A percentile compares a stretch with the other conserved stretches of the same genome.
Conservation (phyloP, 2,888 invertebrate genomes). For the Pandemis cinnamomeana region DNA sequence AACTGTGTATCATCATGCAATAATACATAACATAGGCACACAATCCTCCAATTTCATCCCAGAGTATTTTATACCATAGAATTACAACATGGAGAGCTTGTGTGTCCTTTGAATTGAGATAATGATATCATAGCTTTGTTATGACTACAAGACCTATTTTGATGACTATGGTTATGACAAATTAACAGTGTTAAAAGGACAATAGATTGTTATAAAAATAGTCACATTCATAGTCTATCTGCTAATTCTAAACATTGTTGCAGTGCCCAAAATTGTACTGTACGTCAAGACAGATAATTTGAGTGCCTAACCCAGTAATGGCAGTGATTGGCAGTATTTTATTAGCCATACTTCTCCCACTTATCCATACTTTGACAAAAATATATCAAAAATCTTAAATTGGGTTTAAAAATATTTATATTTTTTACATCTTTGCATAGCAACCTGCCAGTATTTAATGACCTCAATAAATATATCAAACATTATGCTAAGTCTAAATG, state of each 20-base stretch:
- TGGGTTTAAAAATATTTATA: too few species aligned
- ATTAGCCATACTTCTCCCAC: too few species aligned
- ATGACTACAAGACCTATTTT: slow-evolving; percentile 5
- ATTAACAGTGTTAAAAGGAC: background rate
- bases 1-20: slow-evolving; percentile 1
- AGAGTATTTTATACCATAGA: background rate
- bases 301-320: too few species aligned
- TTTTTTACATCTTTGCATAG: too few species aligned
- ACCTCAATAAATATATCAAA: too few species aligned
- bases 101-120: background rate
- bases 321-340: too few species aligned
- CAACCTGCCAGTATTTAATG: too few species aligned
- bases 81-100: background rate
- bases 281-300: background rate
- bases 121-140: slow-evolving; percentile 4
- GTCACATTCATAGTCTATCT: background rate
- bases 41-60: background rate
- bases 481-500: too few species aligned
- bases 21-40: background rate
- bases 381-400: too few species aligned
- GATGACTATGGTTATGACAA: slow-evolving; percentile 2
- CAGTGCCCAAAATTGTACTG: background rate
- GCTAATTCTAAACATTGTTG: background rate
- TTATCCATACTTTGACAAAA: too few species aligned
- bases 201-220: slow-evolving; percentile 17